Evolutionary conservation across 2,888 invertebrate species (phyloP), one percentile per base, ranked within the genome.

Genomic region (Tupiocoris notatus): DNA sequence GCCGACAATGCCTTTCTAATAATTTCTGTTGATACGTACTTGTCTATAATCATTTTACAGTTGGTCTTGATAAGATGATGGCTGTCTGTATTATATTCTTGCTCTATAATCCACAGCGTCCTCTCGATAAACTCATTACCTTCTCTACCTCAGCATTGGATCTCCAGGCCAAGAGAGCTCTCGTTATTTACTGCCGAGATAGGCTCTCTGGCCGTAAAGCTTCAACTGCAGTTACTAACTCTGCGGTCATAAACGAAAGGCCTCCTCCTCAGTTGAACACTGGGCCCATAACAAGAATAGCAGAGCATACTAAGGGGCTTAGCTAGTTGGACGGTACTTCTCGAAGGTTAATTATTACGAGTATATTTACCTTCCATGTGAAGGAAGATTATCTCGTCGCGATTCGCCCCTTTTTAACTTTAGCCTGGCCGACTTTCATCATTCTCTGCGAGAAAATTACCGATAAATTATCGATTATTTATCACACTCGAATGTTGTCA

Each of bases 401-500:
- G 39, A 39, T 39, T 12, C 39, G 3, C 3, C 39, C 39, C 3
- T 39, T 39, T 39, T 39, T n/a, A n/a, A n/a, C n/a, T n/a, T 12
- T 12, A 7, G 39, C 6, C 39, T 39, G 39, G 39, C 39, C 39
- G 39, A 67, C 67, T 67, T 67, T 67, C 67, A 67, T 67, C 56
- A 22, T 67, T 67, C 22, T 22, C 67, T 56, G 12, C 39, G 39
- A 12, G 39, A 54, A 56, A 67, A 67, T 67, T 67, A 67, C 67
- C 67, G 57, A 67, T 67, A 67, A 67, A 67, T 67, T 67, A 67
- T 67, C 67, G 67, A 67, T 39, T 67, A 67, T 67, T 67, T 67
- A 67, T 67, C 67, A 67, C 67, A 57, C 12, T 17, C 39, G 39
- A 39, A 12, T 39, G 39, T 67, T 56, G 67, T 67, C 67, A 56